Evolutionary conservation across 2,113 vertebrate genomes (phyloP).

Genomic region (Ceyx melanurus): DNA sequence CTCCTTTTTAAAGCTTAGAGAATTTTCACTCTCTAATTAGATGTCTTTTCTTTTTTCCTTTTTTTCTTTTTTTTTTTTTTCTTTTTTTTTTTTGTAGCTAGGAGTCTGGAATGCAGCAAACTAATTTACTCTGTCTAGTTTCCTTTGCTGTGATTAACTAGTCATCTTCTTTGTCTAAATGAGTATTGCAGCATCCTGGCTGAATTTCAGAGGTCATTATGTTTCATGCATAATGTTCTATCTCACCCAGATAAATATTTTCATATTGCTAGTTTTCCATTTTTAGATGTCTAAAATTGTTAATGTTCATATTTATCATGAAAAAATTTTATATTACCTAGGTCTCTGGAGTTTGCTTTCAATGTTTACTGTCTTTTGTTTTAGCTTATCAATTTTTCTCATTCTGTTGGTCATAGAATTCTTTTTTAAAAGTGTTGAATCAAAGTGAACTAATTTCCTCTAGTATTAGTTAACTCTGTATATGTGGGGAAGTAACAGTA

Average conservation of each 20-base stretch:
- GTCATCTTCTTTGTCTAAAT: conserved; percentile 63
- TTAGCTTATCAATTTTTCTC: conserved; percentile 52
- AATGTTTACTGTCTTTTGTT: conserved; percentile 57
- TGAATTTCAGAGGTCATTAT: conserved; percentile 70
- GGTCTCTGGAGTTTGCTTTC: conserved; percentile 47
- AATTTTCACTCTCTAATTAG: conserved; percentile 66
- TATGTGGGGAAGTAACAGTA: neutral
- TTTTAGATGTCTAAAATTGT: conserved; percentile 66
- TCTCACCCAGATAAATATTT: conserved; percentile 63
- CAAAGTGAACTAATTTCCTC: neutral
- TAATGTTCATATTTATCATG: conserved; percentile 57
- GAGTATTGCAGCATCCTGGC: conserved; percentile 41
- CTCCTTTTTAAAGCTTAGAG: conserved; percentile 12
- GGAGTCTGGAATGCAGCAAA: conserved; percentile 65
- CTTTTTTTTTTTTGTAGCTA: conserved; percentile 39
- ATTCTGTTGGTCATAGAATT: neutral
- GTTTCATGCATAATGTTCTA: conserved; percentile 53
- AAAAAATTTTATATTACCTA: conserved; percentile 56
- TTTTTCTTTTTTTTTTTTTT: too few species aligned
- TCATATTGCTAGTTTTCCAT: conserved; percentile 58
- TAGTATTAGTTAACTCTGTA: neutral
- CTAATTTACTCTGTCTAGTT: conserved; percentile 71
- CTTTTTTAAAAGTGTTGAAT: conserved; percentile 2
- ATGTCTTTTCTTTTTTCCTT: neutral
- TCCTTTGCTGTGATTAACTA: conserved; percentile 71